These are phyloP conservation scores for Polietes domitor DNA, from an alignment of 2,888 invertebrate genomes.

Conservation along the genomic window DNA sequence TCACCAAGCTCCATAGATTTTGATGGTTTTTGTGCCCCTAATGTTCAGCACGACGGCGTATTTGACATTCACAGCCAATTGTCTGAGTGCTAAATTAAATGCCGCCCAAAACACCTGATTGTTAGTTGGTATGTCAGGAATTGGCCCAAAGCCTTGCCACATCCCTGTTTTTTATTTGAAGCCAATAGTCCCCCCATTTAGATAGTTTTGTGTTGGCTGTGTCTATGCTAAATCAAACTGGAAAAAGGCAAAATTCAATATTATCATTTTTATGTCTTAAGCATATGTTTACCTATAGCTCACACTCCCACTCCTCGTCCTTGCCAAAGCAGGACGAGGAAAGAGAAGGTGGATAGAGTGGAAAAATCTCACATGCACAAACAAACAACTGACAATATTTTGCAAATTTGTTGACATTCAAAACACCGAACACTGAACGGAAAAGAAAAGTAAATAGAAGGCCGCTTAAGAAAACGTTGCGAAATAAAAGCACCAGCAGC, in stretches of 20 bases:
- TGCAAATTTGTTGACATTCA: conserved; percentile 52
- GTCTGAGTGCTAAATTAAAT: conserved; percentile 42
- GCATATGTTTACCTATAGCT: conserved; percentile 59
- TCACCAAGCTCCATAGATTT: too few species aligned
- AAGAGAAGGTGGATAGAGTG: background rate
- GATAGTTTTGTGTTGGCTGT: background rate
- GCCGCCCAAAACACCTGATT: conserved; percentile 58
- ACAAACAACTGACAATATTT: conserved; percentile 37
- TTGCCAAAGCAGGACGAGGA: background rate
- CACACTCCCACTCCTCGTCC: conserved; percentile 21
- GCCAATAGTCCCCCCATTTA: background rate
- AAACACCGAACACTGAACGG: conserved; percentile 37
- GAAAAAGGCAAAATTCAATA: conserved; percentile 54
- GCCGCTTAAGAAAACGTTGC: background rate
- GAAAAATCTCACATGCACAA: background rate
- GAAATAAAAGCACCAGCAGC: background rate
- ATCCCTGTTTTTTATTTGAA: background rate
- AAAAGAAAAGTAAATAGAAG: background rate
- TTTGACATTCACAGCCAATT: background rate
- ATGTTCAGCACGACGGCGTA: background rate
- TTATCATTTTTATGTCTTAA: conserved; percentile 56
- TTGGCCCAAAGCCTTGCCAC: too few species aligned
- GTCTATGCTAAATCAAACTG: conserved; percentile 54
- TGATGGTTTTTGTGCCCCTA: too few species aligned
- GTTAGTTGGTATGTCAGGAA: background rate